These are phyloP conservation scores for Riparia riparia DNA, from an alignment of 2,113 vertebrate genomes.

Conservation along the genomic window DNA sequence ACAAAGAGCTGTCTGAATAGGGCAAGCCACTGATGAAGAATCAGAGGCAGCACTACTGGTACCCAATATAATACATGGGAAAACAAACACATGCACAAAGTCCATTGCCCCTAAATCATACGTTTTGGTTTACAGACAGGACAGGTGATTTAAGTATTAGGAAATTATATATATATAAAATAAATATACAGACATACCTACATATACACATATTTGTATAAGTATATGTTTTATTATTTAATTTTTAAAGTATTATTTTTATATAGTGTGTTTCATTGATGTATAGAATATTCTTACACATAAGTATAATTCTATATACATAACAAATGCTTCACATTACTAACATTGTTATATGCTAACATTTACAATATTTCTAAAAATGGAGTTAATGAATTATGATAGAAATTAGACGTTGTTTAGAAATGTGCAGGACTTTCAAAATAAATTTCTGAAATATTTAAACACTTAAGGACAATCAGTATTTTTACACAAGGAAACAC, in stretches of 20 bases:
- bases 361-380: background rate
- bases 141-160: background rate
- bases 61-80: fast-evolving
- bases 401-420: background rate
- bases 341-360: fast-evolving
- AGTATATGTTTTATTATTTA: background rate
- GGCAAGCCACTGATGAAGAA: background rate
- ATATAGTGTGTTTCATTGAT: background rate
- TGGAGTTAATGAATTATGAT: background rate
- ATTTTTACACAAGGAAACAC: background rate
- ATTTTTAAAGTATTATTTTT: background rate
- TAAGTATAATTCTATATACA: background rate
- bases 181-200: background rate
- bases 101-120: background rate
- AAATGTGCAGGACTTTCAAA: background rate
- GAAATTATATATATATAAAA: background rate
- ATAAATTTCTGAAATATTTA: background rate
- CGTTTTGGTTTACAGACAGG: background rate
- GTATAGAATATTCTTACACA: background rate
- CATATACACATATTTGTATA: fast-evolving
- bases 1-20: background rate
- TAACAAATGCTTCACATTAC: background rate
- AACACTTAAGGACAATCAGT: background rate
- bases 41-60: background rate
- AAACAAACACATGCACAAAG: fast-evolving